These are phyloP conservation scores for Merops nubicus DNA, from an alignment of 2,113 vertebrate species.

Conservation along the genomic window DNA sequence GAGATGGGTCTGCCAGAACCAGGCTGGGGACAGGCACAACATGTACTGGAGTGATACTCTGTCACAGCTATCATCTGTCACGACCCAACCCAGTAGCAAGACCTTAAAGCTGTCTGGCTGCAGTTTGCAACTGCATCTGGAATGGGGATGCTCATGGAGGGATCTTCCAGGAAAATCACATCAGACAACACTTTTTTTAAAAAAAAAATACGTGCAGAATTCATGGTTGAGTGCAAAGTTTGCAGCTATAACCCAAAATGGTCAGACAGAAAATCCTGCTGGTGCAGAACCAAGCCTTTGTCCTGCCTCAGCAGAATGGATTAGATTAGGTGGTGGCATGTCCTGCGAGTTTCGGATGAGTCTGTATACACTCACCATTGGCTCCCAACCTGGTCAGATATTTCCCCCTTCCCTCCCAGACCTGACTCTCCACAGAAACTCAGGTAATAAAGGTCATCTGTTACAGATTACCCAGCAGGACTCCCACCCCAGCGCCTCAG, in stretches of 20 bases:
- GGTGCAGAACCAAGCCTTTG: background rate
- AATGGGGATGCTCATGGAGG: background rate
- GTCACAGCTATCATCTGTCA: background rate
- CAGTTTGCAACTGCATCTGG: background rate
- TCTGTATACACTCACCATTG: background rate
- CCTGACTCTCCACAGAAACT: background rate
- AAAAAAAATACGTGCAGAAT: background rate
- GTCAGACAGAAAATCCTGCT: background rate
- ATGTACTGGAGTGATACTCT: background rate
- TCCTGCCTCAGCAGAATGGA: background rate
- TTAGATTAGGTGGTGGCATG: background rate
- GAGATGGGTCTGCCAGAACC: background rate
- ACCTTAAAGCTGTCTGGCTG: background rate
- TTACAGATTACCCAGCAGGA: background rate
- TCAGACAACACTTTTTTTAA: background rate
- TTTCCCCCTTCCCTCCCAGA: background rate
- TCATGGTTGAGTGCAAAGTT: background rate
- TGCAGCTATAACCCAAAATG: background rate
- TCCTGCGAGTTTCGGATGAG: background rate
- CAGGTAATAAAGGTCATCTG: conserved; percentile 51
- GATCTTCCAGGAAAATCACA: conserved; percentile 20
- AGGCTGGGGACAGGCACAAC: background rate
- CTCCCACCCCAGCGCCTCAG: background rate
- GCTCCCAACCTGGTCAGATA: background rate
- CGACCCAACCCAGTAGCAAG: background rate